Base-by-base conservation (phyloP, 2,797 vertebrate genomes). In the Aldrovandia affinis region DNA sequence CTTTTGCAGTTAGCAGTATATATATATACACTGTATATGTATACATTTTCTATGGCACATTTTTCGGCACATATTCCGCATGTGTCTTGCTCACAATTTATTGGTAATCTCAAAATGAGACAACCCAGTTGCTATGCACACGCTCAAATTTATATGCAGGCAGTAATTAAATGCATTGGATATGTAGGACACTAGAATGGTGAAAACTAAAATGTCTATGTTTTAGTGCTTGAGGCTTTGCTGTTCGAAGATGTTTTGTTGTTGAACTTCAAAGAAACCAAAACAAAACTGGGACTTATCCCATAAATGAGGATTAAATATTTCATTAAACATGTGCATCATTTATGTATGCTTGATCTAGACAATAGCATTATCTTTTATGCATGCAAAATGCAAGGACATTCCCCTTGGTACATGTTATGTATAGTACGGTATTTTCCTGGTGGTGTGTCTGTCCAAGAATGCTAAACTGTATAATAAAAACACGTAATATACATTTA, bases 201-300 rank as follows among this genome's bases (percentile, higher is more conserved):
- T 42, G 54, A 59, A 55, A 81, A 75, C 22, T 44, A 9, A 81
- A 59, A 59, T 61, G 33, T 36, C 25, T 73, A 57, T 33, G 59
- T 78, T 52, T 59, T 44, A 47, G 54, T 47, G 18, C 75, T 47
- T 42, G 57, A 50, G 36, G 47, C 50, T 44, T 33, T 33, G 50
- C 59, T 70, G 61, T 65, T 80, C 81, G 63, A 63, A 80, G 36
- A 80, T 75, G 20, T 75, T 75, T 44, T 75, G 39, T 44, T 20
- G 44, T 52, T 70, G 78, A 70, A 57, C 80, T 80, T 81, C 63
- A 70, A 78, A 78, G 50, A 50, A 78, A 30, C 77, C 77, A 50
- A 54, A 78, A 78, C 47, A 80, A 80, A 84, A 80, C 55, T 54
- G 28, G 83, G 77, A 57, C 52, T 78, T 80, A 57, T 61, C 30